Base-by-base conservation (phyloP, 2,888 invertebrate genomes). In the Coleophora deauratella region DNA sequence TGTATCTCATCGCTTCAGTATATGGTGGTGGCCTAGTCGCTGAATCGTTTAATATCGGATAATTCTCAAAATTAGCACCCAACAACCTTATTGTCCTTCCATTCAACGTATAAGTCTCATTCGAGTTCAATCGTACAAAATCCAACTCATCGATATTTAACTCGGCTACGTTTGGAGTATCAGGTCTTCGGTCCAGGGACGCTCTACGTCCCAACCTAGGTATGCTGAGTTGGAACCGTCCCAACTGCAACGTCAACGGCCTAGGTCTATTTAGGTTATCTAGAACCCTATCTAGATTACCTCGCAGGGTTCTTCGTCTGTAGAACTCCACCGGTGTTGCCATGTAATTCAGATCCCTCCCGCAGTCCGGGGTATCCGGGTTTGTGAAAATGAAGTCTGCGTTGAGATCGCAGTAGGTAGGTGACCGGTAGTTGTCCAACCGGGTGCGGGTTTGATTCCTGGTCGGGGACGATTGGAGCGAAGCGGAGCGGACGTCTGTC, bases 61-160 rank as follows among this genome's bases (percentile, higher is more conserved):
- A 78, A 40, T 77, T 70, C 13, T 78, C 77, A 33, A 82, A 79
- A 42, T 75, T 63, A 0, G 72, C 85, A 0, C 85, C 85, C n/a
- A 86, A 47, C 0, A 85, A 52, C 0, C 74, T 45, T 1, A 86
- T 82, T 0, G 85, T 86, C 1, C 85, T 44, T 0, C 86, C 86
- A 44, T 85, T 84, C 0, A 84, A 44, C 0, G 86, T 86, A 46
- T 85, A 86, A 0, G 86, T 86, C 1, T 85, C 84, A 30, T 64
- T 60, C 0, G 76, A 60, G 12, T 69, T 62, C 11, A 77, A 50
- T 0, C 80, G 44, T 0, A 78, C 72, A 15, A 81, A 71, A 35
- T 79, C 79, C 0, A 81, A 32, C 4, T 78, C 77, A 14, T 74
- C 70, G 0, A 78, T 69, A 37, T 72, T 70, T 0, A 77, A 62